These are phyloP conservation scores for Atta cephalotes DNA, from an alignment of 1,140 invertebrate species.

Conservation along the genomic window DNA sequence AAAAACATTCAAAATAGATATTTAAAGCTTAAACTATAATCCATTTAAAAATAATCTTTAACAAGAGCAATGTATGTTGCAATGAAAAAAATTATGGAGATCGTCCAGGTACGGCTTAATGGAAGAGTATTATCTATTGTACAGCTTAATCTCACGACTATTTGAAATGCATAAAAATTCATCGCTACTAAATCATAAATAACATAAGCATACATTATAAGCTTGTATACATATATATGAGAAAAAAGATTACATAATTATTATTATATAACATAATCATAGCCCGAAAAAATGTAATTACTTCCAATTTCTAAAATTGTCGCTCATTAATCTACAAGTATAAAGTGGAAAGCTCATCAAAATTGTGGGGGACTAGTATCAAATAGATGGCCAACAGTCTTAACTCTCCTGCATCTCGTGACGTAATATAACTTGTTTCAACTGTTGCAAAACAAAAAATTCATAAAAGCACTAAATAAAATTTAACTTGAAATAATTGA, in stretches of 20 bases:
- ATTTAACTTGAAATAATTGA: not conserved
- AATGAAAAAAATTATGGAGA: slow-evolving; percentile 9
- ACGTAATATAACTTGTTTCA: not conserved
- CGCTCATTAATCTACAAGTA: slow-evolving; percentile 2
- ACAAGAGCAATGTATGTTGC: not conserved
- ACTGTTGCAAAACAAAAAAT: slow-evolving; percentile 26
- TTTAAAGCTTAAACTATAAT: slow-evolving; percentile 19
- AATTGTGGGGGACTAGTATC: slow-evolving; percentile 8
- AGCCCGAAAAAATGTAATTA: slow-evolving; percentile 27
- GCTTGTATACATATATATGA: slow-evolving; percentile 1
- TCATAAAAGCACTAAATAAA: slow-evolving; percentile 6
- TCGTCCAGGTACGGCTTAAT: slow-evolving; percentile 14
- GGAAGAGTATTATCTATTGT: slow-evolving; percentile 25
- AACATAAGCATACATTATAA: slow-evolving; percentile 10
- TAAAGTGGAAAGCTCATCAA: slow-evolving; percentile 26
- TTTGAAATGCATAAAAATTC: slow-evolving; percentile 24
- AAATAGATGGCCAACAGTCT: slow-evolving; percentile 56
- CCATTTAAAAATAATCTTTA: not conserved
- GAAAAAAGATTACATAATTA: not conserved
- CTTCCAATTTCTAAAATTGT: slow-evolving; percentile 32
- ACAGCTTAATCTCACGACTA: slow-evolving; percentile 7
- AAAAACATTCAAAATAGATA: slow-evolving; percentile 4
- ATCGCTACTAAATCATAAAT: slow-evolving; percentile 35
- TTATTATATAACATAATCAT: slow-evolving; percentile 23
- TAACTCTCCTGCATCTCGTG: slow-evolving; percentile 38